These are phyloP conservation scores for Neoarius graeffei DNA, from an alignment of 2,113 vertebrate species.

Conservation along the genomic window DNA sequence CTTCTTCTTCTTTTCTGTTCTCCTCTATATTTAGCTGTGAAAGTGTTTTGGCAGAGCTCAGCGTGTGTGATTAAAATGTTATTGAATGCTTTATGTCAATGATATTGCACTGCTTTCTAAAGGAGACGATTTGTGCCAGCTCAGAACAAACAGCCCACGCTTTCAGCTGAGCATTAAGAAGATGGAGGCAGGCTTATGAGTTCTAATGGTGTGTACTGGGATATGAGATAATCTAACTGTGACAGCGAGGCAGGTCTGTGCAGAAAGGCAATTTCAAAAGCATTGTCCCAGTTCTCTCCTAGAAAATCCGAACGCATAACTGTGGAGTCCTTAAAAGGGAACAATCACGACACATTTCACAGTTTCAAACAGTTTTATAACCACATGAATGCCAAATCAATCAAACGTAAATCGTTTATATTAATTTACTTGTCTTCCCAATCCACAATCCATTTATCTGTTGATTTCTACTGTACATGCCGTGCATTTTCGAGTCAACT, in stretches of 20 bases:
- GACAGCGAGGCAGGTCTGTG: constrained; percentile 25
- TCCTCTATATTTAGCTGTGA: constrained; percentile 50
- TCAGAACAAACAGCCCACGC: constrained; percentile 50
- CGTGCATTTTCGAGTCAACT: not conserved
- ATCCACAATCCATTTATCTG: not conserved
- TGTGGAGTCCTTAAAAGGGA: not conserved
- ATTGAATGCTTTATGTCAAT: constrained; percentile 58
- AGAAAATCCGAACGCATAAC: not conserved
- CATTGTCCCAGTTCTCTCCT: constrained; percentile 30
- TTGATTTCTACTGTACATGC: too few species aligned
- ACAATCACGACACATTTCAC: not conserved
- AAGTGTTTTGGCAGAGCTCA: constrained; percentile 51
- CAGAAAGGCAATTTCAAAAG: constrained; percentile 36
- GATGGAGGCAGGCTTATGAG: constrained; percentile 44
- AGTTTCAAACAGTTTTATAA: not conserved
- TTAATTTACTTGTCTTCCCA: constrained; percentile 10
- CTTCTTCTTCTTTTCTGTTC: constrained; percentile 11
- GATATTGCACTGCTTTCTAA: constrained; percentile 53
- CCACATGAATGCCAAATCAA: not conserved
- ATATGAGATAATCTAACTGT: constrained; percentile 44
- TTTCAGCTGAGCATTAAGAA: constrained; percentile 41
- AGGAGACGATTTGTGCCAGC: constrained; percentile 46
- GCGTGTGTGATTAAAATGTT: constrained; percentile 55
- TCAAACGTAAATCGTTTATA: not conserved
- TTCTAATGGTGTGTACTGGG: constrained; percentile 42